Conservation (phyloP, 2,797 vertebrate genomes). For the Hoplostethus mediterraneus region DNA sequence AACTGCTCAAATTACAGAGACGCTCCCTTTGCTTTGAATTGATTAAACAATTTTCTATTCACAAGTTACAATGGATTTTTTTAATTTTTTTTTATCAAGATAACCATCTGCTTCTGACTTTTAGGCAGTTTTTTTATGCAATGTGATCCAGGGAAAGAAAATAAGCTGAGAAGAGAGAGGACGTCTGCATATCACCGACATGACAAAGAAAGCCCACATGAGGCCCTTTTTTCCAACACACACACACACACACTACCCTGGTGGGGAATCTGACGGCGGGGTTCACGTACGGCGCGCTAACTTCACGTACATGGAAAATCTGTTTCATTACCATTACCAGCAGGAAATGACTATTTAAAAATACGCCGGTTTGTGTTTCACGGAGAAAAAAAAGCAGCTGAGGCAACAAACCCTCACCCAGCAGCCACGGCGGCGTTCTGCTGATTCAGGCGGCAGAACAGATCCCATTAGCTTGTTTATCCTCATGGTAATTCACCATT, state of each 20-base stretch:
- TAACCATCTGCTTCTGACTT: neutral
- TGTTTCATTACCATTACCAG: slow-evolving; percentile 6
- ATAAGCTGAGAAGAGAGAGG: too few relatives aligned
- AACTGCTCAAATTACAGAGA: neutral
- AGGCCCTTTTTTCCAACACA: too few relatives aligned
- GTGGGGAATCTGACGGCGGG: too few relatives aligned
- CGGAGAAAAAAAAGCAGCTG: slow-evolving; percentile 51
- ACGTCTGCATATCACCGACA: too few relatives aligned
- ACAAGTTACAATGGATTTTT: neutral
- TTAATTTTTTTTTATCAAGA: neutral
- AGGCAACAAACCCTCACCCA: slow-evolving; percentile 47
- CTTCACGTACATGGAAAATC: neutral
- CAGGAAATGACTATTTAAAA: slow-evolving; percentile 27
- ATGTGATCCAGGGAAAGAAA: neutral
- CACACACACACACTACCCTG: too few relatives aligned
- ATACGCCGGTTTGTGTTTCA: slow-evolving; percentile 46
- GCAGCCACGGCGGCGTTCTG: slow-evolving; percentile 36
- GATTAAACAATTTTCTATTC: slow-evolving; percentile 5
- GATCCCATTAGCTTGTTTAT: slow-evolving; percentile 70
- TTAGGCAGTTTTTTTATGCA: neutral
- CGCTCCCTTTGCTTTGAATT: neutral
- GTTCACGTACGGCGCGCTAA: too few relatives aligned
- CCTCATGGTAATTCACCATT: slow-evolving; percentile 61
- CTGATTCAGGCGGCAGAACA: slow-evolving; percentile 59
- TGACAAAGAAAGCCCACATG: too few relatives aligned